Base-by-base conservation (phyloP, 2,113 vertebrate genomes). In the Irena cyanogastra region DNA sequence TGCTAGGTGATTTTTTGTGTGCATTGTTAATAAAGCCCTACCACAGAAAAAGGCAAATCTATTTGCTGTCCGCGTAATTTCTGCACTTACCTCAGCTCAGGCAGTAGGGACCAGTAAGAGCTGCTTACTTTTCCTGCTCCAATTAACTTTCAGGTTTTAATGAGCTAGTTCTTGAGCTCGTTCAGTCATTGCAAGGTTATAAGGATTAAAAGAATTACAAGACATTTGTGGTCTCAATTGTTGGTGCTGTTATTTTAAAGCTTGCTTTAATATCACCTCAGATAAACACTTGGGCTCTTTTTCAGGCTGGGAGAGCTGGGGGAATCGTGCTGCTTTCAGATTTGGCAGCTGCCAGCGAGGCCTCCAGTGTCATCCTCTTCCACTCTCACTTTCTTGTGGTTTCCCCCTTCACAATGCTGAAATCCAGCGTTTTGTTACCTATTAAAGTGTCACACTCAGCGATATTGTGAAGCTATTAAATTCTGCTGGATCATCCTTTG, bases 401-500 rank as follows among this genome's bases (percentile, higher is more conserved):
- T 80, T 94, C 52, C 81, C 83, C 63, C 76, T 68, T 82, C 87
- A 94, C 44, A n/a, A 74, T 91, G 95, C 95, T 96, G 80, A 89
- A 95, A 95, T 63, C 28, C 41, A 93, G 89, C 37, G 0, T 97
- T 97, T 95, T 97, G 95, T 94, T 97, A 97, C 97, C 74, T 97
- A 96, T 83, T 89, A 74, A 94, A 94, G 84, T 87, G 93, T 80
- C 95, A 92, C 52, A 95, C 91, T 74, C 87, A 90, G 84, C 17
- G 4, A 95, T 91, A 95, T 71, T 94, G 93, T 97, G 95, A 95
- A 96, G 96, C 96, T 93, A 89, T 98, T 97, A 97, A 95, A 95
- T 97, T 97, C 94, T 97, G 97, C 96, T 53, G 13, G 93, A 91
- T 97, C 97, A 97, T 96, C 94, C 89, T 97, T 97, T 97, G 93